Evolutionary conservation across 1,140 invertebrate species (phyloP), one percentile per base, ranked within the genome.

Genomic region (Palaemon carinicauda): DNA sequence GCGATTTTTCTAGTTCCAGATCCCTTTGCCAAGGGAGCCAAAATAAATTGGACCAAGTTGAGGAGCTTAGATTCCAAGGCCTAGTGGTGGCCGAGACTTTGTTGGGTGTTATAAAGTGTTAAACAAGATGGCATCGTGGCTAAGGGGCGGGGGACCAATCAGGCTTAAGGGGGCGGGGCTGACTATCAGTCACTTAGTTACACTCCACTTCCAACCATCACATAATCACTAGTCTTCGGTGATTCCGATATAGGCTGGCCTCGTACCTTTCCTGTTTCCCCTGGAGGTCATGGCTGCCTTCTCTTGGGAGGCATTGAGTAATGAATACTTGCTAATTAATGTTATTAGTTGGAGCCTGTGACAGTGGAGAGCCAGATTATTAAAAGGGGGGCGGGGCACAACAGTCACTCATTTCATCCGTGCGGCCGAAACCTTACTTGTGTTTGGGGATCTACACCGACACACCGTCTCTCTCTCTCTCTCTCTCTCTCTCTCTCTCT

Each of bases 111-210:
- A 31, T 4, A n/a, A n/a, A 21, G 77, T 65, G 77, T 41, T 29
- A 78, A 80, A 86, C 84, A 86, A 86, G 84, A 86, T 86, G 84
- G 84, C 84, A 86, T 86, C 84, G 84, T 86, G 84, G 84, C 33
- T 50, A 86, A 53, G 77, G 84, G 84, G 77, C 84, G 84, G 77
- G n/a, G 81, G 77, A 86, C 84, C 84, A 86, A 86, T 86, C 84
- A 86, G 84, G 84, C 51, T 78, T 41, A 9, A 74, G 77, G 84
- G 60, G 84, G 84, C 84, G 84, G 84, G 84, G 84, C 78, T 54
- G 33, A 86, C 84, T 80, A 86, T 86, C 77, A 86, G 77, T 86
- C 84, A 80, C 84, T 86, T 86, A 78, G 56, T 86, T 86, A 86
- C 84, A 29, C 80, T 60, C 84, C 50, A 86, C 77, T 86, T 74